Evolutionary conservation across 2,888 invertebrate species (phyloP).

Genomic region (Apamea epomidion): DNA sequence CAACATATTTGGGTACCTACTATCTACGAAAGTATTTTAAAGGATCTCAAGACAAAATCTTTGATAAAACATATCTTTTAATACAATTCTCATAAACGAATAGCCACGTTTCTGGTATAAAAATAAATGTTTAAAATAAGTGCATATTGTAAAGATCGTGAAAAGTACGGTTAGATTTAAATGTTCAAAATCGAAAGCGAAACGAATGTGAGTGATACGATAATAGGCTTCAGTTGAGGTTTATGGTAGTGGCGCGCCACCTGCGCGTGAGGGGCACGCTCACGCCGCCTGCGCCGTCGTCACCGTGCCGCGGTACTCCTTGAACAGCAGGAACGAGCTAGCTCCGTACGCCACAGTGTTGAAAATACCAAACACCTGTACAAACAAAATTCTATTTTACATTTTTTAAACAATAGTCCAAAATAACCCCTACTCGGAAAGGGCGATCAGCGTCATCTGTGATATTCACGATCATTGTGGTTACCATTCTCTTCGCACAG

Average conservation of each 20-base stretch:
- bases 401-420: constrained; percentile 5
- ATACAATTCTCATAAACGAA: constrained; percentile 9
- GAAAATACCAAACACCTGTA: constrained; percentile 95
- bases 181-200: constrained; percentile 70
- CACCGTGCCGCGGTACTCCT: constrained; percentile 92
- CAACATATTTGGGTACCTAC: neutral
- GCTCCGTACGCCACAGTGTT: constrained; percentile 95
- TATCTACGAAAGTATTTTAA: neutral
- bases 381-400: constrained; percentile 65
- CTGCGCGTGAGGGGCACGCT: constrained; percentile 61
- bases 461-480: neutral
- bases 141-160: constrained; percentile 60
- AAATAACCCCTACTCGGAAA: neutral
- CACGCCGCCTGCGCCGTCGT: constrained; percentile 69
- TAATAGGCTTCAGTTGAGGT: constrained; percentile 67
- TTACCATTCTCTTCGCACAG: neutral
- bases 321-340: constrained; percentile 93
- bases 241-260: constrained; percentile 59
- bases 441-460: neutral
- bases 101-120: neutral
- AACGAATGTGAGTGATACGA: constrained; percentile 69
- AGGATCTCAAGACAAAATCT: neutral
- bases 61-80: neutral
- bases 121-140: constrained; percentile 36
- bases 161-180: constrained; percentile 54